Evolutionary conservation across 2,113 vertebrate species (phyloP).

Genomic region (Hippocampus mohnikei): DNA sequence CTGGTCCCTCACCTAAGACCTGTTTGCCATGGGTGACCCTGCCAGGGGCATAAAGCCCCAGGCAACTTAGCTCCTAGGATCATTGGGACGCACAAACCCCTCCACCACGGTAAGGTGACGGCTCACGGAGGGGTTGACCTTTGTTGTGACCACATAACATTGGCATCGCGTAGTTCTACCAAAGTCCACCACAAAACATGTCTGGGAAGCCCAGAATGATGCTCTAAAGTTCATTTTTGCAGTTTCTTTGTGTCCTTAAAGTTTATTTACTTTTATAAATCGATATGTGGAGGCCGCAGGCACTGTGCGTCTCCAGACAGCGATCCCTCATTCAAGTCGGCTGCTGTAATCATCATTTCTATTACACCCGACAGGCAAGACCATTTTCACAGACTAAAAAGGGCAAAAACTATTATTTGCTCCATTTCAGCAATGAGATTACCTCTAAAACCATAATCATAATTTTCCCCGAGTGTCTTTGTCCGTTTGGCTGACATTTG

Average conservation of each 20-base stretch:
- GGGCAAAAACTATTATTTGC: not conserved
- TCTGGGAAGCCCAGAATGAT: not conserved
- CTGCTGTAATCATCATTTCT: constrained; percentile 23
- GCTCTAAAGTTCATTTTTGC: not conserved
- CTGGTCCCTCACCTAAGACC: too few relatives aligned
- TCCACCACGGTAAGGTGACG: too few relatives aligned
- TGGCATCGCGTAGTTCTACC: not conserved
- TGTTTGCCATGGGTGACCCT: too few relatives aligned
- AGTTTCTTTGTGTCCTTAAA: not conserved
- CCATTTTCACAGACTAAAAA: constrained; percentile 4
- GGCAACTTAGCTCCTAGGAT: too few relatives aligned
- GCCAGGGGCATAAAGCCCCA: too few relatives aligned
- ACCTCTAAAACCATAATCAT: too few relatives aligned
- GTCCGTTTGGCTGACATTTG: not conserved
- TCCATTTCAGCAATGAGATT: not conserved
- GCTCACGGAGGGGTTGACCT: too few relatives aligned
- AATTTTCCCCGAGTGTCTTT: not conserved
- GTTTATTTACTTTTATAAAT: constrained; percentile 15
- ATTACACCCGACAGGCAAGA: constrained; percentile 10
- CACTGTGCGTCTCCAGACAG: constrained; percentile 28
- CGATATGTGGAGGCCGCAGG: constrained; percentile 13
- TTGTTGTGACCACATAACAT: not conserved
- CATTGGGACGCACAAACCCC: too few relatives aligned
- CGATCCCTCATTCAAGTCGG: constrained; percentile 21
- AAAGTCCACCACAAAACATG: not conserved